Base-by-base conservation (phyloP, 2,113 vertebrate genomes). In the Hymenochirus boettgeri region DNA sequence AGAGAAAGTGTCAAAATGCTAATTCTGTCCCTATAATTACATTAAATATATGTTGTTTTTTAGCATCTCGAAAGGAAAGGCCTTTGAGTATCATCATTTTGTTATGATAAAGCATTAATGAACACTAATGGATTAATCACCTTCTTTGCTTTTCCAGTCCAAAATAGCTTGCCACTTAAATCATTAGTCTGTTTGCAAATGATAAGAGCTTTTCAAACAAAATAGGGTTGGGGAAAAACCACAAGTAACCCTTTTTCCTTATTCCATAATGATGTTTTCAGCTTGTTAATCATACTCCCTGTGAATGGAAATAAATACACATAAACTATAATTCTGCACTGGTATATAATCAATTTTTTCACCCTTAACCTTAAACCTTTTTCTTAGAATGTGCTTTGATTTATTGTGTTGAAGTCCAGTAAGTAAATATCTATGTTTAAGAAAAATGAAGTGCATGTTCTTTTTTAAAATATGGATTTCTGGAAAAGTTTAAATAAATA, bases 61-160 rank as follows among this genome's bases (percentile, higher is more conserved):
- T 26, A 17, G 55, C 17, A 17, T 19, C 23, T 33, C 19, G n/a
- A 37, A 6, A 26, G 31, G 6, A n/a, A n/a, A 54, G 48, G 42
- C n/a, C 12, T 48, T 26, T 29, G 52, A 54, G 25, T 56, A 25
- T 46, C 15, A 42, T 65, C 47, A 55, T 65, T 65, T 65, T 65
- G 62, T 65, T 65, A 27, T 25, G 39, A 22, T 25, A 37, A 25
- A 17, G 29, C 63, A 24, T 37, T 65, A 65, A 57, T 42, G 48
- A 47, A 39, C 42, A 37, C 63, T 65, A 65, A 65, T 65, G 63
- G 63, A 65, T 50, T 65, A 65, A 65, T 65, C 54, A 57, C 63
- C 54, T 57, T 57, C 63, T 46, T 31, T 35, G 52, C 42, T 57
- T 65, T 57, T 65, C 50, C 62, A 50, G 27, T 42, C 54, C 29